A percentile compares a stretch with the other conserved stretches of the same genome.
These are phyloP conservation scores for Pseudomyrmex sp. DNA, from an alignment of 1,140 invertebrate species.

Conservation along the genomic window DNA sequence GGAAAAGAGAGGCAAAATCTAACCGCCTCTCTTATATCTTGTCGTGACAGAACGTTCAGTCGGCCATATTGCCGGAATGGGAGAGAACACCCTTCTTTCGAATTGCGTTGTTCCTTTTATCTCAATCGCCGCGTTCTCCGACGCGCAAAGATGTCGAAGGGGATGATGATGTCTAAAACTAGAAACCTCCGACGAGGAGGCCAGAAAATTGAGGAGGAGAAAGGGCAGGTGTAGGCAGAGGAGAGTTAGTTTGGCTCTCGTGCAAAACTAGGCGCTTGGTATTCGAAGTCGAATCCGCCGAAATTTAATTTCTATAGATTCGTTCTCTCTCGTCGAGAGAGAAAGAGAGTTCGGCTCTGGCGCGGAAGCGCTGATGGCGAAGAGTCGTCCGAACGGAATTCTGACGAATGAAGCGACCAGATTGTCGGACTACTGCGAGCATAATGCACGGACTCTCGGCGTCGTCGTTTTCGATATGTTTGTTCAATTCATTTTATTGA, in stretches of 20 bases:
- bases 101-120: slow-evolving; percentile 15
- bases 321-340: slow-evolving; percentile 28
- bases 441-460: slow-evolving; percentile 9
- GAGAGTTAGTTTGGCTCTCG: slow-evolving; percentile 64
- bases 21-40: slow-evolving; percentile 62
- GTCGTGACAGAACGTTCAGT: slow-evolving; percentile 65
- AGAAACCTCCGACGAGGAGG: not conserved
- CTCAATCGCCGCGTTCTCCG: slow-evolving; percentile 15
- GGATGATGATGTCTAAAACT: slow-evolving; percentile 2
- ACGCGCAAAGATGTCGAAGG: slow-evolving; percentile 8
- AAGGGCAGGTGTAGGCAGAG: too few species aligned
- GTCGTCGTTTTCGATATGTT: not conserved
- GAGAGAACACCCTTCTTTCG: not conserved
- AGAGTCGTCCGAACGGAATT: slow-evolving; percentile 17
- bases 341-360: slow-evolving; percentile 14
- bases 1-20: slow-evolving; percentile 9
- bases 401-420: slow-evolving; percentile 42
- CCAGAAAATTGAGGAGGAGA: slow-evolving; percentile 19
- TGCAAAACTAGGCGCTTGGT: slow-evolving; percentile 64
- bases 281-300: slow-evolving; percentile 65
- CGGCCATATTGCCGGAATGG: slow-evolving; percentile 58
- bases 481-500: slow-evolving; percentile 8
- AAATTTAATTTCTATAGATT: slow-evolving; percentile 78
- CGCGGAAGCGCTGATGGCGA: not conserved
- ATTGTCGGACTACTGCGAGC: slow-evolving; percentile 51